phyloP scores from a whole-genome alignment of 2,113 vertebrate species.

The Melanostigma gelatinosum region DNA sequence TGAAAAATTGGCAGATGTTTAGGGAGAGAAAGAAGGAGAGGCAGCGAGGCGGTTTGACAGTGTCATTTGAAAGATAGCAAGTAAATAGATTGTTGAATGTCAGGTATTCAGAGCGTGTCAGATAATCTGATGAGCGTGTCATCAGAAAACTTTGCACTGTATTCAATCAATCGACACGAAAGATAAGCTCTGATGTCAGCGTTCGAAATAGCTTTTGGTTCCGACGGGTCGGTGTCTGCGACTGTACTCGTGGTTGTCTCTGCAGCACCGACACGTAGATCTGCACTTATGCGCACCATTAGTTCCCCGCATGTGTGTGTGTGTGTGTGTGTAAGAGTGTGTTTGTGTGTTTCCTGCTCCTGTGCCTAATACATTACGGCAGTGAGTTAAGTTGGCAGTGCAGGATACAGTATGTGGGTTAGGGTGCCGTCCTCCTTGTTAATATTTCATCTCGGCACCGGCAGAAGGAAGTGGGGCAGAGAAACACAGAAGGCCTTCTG shows the following conservation, averaged over 20 bases:
- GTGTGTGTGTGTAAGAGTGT: neutral
- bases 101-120: constrained; percentile 60
- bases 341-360: constrained; percentile 23
- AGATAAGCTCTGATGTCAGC: constrained; percentile 27
- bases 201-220: neutral
- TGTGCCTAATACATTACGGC: constrained; percentile 11
- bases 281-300: neutral
- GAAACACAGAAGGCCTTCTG: constrained; percentile 38
- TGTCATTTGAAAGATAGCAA: constrained; percentile 38
- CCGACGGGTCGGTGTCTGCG: neutral
- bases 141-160: constrained; percentile 49
- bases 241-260: neutral
- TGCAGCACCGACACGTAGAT: no score
- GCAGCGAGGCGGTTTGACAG: constrained; percentile 17
- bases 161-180: constrained; percentile 47
- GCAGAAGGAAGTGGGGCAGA: constrained; percentile 64
- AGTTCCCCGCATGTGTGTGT: neutral
- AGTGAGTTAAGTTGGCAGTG: constrained; percentile 36
- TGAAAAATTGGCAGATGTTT: constrained; percentile 27
- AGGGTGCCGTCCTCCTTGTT: constrained; percentile 61
- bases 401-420: constrained; percentile 65
- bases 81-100: constrained; percentile 63
- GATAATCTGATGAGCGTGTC: constrained; percentile 50
- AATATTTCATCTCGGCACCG: constrained; percentile 69
- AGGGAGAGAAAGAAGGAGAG: neutral